Conservation (phyloP, 92 coral and sea anemone genomes). For the Epizoanthus illoricatus region DNA sequence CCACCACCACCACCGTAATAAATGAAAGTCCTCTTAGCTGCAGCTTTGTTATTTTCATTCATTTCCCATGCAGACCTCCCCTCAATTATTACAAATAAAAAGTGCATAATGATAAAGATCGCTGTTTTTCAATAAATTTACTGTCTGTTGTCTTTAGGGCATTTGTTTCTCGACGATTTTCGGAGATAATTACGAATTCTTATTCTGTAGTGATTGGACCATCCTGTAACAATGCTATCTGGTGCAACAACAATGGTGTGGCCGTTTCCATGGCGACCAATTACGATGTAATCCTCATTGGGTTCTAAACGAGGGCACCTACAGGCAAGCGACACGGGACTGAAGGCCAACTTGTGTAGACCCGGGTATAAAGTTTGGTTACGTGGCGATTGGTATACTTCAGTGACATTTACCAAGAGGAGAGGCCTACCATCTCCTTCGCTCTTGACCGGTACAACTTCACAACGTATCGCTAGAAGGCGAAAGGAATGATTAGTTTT, state of each 20-base stretch:
- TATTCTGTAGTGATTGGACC: slow-evolving; percentile 16
- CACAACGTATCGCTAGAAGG: slow-evolving; percentile 17
- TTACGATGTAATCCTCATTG: slow-evolving; percentile 20
- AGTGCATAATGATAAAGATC: not conserved
- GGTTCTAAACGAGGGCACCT: slow-evolving; percentile 32
- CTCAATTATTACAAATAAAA: not conserved
- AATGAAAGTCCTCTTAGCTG: not conserved
- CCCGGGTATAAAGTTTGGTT: slow-evolving; percentile 14
- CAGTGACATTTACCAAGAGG: slow-evolving; percentile 21
- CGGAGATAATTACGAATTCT: slow-evolving; percentile 22
- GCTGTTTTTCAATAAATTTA: not conserved
- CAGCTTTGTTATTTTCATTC: no score
- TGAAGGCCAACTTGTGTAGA: slow-evolving; percentile 26
- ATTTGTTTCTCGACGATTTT: slow-evolving; percentile 10
- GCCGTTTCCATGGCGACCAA: slow-evolving; percentile 26
- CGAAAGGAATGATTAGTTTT: not conserved
- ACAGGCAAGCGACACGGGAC: slow-evolving; percentile 16
- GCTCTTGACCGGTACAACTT: not conserved
- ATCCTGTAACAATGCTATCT: slow-evolving; percentile 23
- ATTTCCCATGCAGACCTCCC: no score
- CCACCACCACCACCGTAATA: no score
- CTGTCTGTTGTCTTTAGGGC: slow-evolving; percentile 5
- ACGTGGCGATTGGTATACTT: slow-evolving; percentile 17
- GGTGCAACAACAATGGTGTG: not conserved
- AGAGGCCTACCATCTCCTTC: not conserved